phyloP scores from a whole-genome alignment of 2,888 invertebrate species.

The Chymomyza fuscimana region DNA sequence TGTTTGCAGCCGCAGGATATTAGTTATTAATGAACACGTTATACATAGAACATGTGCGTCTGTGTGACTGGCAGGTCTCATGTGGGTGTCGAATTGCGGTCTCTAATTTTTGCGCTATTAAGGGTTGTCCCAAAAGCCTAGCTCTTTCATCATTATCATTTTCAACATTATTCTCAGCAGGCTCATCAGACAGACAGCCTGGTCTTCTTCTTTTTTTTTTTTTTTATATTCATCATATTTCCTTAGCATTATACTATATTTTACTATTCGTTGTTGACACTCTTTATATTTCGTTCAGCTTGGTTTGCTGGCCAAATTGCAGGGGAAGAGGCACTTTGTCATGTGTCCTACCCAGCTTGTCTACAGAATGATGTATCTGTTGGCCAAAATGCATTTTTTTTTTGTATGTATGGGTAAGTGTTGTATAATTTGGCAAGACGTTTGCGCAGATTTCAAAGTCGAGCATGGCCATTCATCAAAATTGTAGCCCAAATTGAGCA shows the following conservation, averaged over 20 bases:
- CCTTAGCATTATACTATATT: constrained; percentile 14
- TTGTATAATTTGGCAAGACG: constrained; percentile 46
- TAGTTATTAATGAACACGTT: constrained; percentile 72
- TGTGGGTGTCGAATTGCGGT: constrained; percentile 31
- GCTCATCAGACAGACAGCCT: background rate
- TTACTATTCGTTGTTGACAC: constrained; percentile 11
- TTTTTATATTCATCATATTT: background rate
- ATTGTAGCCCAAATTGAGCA: constrained; percentile 42
- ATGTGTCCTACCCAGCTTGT: background rate
- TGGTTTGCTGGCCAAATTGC: background rate
- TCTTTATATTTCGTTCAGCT: constrained; percentile 49
- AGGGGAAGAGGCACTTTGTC: background rate
- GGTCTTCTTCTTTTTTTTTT: background rate
- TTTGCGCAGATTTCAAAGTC: constrained; percentile 41
- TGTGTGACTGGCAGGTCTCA: constrained; percentile 13
- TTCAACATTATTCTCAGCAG: constrained; percentile 32
- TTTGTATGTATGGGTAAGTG: constrained; percentile 24
- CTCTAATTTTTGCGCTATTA: constrained; percentile 43
- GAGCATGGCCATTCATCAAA: constrained; percentile 57
- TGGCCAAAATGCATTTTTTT: constrained; percentile 50
- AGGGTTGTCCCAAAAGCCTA: constrained; percentile 46
- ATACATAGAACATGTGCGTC: constrained; percentile 35
- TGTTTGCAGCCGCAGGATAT: constrained; percentile 70
- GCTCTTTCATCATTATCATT: constrained; percentile 44
- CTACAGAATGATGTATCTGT: constrained; percentile 58